These are phyloP conservation scores for Drosophila triauraria DNA, from an alignment of 1,140 invertebrate species.

Conservation along the genomic window DNA sequence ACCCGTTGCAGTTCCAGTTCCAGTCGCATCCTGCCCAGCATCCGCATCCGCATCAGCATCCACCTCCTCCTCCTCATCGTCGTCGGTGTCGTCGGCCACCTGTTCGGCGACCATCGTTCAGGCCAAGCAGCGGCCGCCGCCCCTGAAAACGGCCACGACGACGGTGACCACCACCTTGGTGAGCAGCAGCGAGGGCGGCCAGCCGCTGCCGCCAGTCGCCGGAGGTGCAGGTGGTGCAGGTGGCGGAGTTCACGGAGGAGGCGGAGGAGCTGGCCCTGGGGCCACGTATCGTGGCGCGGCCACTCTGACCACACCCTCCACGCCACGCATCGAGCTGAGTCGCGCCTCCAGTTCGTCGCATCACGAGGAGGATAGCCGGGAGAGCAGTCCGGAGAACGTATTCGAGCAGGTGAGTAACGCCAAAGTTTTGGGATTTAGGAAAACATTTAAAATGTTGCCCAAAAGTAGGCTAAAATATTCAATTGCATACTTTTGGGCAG, in stretches of 20 bases:
- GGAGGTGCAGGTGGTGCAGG: neutral
- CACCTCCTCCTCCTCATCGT: constrained; percentile 59
- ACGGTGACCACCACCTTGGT: constrained; percentile 69
- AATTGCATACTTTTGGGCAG: neutral
- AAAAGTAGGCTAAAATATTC: neutral
- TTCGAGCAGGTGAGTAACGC: constrained; percentile 83
- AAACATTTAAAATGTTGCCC: neutral
- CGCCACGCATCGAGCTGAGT: constrained; percentile 94
- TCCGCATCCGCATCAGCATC: constrained; percentile 36
- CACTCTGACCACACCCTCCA: constrained; percentile 88
- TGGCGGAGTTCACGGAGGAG: neutral
- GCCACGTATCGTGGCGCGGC: constrained; percentile 62
- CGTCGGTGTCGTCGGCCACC: constrained; percentile 62
- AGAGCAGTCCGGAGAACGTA: constrained; percentile 89
- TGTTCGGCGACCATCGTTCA: constrained; percentile 64
- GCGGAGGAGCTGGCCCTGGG: neutral
- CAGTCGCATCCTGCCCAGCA: constrained; percentile 15
- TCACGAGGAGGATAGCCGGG: constrained; percentile 91
- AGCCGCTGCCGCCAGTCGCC: constrained; percentile 51
- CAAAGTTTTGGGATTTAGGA: constrained; percentile 16
- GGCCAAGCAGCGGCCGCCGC: constrained; percentile 74
- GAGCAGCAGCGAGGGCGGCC: constrained; percentile 71
- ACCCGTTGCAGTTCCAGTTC: constrained; percentile 5
- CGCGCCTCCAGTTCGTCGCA: constrained; percentile 94
- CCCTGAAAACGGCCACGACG: constrained; percentile 75